Conservation (phyloP, 2,113 vertebrate genomes). For the Heliornis fulica region DNA sequence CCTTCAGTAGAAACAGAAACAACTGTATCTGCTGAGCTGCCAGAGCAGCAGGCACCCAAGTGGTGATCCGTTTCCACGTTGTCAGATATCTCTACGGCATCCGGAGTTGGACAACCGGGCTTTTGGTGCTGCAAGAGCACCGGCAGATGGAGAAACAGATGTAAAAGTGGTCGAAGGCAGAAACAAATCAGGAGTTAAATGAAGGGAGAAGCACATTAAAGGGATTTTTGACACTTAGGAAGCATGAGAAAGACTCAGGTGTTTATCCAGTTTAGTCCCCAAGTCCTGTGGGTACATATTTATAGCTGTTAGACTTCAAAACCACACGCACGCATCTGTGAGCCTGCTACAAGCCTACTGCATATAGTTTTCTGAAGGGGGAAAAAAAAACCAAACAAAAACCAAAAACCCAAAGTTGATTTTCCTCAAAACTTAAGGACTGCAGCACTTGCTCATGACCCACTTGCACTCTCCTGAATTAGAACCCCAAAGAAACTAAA, state of each 20-base stretch:
- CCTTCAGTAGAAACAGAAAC: not conserved
- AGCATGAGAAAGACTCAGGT: not conserved
- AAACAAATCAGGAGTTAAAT: not conserved
- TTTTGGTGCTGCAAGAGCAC: not conserved
- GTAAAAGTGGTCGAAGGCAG: not conserved
- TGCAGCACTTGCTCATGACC: not conserved
- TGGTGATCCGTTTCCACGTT: not conserved
- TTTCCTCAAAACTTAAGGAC: not conserved
- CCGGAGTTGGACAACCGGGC: not conserved
- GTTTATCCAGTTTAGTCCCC: not conserved
- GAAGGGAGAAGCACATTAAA: not conserved
- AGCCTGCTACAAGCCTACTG: not conserved
- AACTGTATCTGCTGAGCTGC: not conserved
- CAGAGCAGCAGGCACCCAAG: not conserved
- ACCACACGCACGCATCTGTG: not conserved
- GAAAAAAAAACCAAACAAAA: not conserved
- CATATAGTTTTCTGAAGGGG: not conserved
- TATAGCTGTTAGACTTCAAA: not conserved
- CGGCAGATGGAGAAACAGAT: slow-evolving; percentile 6
- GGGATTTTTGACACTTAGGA: not conserved
- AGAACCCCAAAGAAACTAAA: not conserved
- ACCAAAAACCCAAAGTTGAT: too few relatives aligned
- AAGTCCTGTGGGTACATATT: not conserved
- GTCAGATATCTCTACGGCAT: fast-evolving
- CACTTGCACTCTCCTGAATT: not conserved